Percentiles rank a stretch among this genome's conserved stretches.
These are phyloP conservation scores for Rynchops niger DNA, from an alignment of 2,113 vertebrate species.

Conservation along the genomic window DNA sequence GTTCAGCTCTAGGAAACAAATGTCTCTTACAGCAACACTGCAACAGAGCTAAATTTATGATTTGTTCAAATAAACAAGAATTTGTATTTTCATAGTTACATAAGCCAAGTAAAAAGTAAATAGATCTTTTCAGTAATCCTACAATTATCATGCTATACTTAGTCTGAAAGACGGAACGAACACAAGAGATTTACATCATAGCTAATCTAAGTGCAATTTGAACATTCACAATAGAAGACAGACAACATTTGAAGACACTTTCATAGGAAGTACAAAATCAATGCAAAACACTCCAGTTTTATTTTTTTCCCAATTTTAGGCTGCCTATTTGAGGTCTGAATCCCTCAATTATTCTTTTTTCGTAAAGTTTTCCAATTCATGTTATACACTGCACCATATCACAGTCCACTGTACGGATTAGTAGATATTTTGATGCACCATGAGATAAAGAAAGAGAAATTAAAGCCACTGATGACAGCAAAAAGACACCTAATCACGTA, in stretches of 20 bases:
- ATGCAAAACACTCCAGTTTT: too few species aligned
- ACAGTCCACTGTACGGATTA: not conserved
- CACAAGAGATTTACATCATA: not conserved
- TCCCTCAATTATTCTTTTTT: not conserved
- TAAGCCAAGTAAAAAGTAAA: not conserved
- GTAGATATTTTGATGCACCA: not conserved
- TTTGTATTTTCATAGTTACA: not conserved
- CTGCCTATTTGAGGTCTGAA: not conserved
- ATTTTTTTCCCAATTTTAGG: not conserved
- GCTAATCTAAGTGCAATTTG: not conserved
- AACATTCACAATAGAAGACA: not conserved
- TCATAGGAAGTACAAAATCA: not conserved
- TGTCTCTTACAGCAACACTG: not conserved
- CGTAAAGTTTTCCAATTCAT: not conserved
- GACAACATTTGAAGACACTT: not conserved
- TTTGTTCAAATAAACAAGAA: not conserved
- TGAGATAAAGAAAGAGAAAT: not conserved
- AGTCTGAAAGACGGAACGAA: not conserved
- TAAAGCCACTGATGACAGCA: not conserved
- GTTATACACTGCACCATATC: fast-evolving
- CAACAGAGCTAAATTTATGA: not conserved
- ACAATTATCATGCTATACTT: slow-evolving; percentile 1
- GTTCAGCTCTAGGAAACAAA: slow-evolving; percentile 4
- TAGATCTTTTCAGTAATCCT: not conserved
- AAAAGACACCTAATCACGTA: not conserved